phyloP scores from a whole-genome alignment of 2,888 invertebrate species.

The Cordilura impudica region DNA sequence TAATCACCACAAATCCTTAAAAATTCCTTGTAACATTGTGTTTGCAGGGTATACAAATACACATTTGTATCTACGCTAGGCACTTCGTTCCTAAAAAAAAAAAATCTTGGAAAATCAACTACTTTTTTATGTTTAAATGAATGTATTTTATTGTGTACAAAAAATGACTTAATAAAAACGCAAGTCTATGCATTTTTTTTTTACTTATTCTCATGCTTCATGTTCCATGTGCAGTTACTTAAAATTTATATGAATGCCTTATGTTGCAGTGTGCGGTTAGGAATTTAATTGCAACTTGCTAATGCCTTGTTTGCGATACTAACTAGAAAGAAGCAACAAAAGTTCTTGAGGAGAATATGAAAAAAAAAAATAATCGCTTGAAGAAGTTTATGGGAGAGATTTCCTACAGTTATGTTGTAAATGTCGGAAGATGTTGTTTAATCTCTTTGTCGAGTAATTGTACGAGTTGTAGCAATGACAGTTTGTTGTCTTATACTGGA shows the following conservation, averaged over 20 bases:
- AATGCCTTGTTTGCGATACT: constrained; percentile 57
- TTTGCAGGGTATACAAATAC: not conserved
- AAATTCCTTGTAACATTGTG: not conserved
- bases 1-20: not conserved
- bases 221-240: constrained; percentile 21
- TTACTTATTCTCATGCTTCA: constrained; percentile 22
- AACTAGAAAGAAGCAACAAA: constrained; percentile 15
- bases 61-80: too few relatives aligned
- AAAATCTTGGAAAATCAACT: not conserved
- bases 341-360: constrained; percentile 35
- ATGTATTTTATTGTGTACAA: constrained; percentile 13
- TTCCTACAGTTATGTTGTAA: constrained; percentile 32
- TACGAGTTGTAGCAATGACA: not conserved
- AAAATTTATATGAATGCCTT: constrained; percentile 26
- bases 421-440: constrained; percentile 14
- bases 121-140: not conserved
- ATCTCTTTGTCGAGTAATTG: not conserved
- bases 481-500: constrained; percentile 48
- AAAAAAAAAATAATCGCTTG: constrained; percentile 43
- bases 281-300: constrained; percentile 58
- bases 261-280: constrained; percentile 58
- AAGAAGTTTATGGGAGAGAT: constrained; percentile 58
- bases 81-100: constrained; percentile 2
- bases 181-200: constrained; percentile 47
- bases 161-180: constrained; percentile 59